Conservation (phyloP, 2,888 invertebrate species). For the Helleia helle region DNA sequence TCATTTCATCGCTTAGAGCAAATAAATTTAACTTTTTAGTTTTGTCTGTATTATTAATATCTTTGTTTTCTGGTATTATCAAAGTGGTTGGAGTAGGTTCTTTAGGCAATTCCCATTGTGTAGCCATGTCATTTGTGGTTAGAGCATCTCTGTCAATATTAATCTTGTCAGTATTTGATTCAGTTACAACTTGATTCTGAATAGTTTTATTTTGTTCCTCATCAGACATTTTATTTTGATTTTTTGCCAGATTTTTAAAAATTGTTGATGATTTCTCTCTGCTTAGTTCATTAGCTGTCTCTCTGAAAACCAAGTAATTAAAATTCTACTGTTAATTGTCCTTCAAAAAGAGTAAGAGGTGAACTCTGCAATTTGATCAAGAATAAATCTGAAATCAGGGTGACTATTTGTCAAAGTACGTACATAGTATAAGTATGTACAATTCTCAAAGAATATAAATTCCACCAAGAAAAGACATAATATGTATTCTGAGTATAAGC, state of each 20-base stretch:
- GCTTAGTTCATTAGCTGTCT: constrained; percentile 55
- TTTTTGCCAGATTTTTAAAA: constrained; percentile 31
- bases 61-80: constrained; percentile 35
- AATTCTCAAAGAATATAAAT: too few relatives aligned
- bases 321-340: too few relatives aligned
- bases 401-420: too few relatives aligned
- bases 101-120: constrained; percentile 49
- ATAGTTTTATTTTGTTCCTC: constrained; percentile 18
- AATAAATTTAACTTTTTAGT: constrained; percentile 47
- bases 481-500: too few relatives aligned
- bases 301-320: constrained; percentile 42
- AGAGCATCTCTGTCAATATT: constrained; percentile 21
- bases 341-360: too few relatives aligned
- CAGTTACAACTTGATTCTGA: constrained; percentile 17
- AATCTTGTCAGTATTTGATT: constrained; percentile 22
- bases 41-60: constrained; percentile 34
- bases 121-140: constrained; percentile 45
- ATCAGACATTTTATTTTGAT: constrained; percentile 21
- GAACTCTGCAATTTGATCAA: too few relatives aligned
- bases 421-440: too few relatives aligned
- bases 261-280: constrained; percentile 44
- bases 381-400: too few relatives aligned
- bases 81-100: constrained; percentile 38
- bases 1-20: constrained; percentile 64
- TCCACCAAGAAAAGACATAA: too few relatives aligned